These are phyloP conservation scores for Cheilosia vulpina DNA, from an alignment of 2,888 invertebrate genomes.

Conservation along the genomic window DNA sequence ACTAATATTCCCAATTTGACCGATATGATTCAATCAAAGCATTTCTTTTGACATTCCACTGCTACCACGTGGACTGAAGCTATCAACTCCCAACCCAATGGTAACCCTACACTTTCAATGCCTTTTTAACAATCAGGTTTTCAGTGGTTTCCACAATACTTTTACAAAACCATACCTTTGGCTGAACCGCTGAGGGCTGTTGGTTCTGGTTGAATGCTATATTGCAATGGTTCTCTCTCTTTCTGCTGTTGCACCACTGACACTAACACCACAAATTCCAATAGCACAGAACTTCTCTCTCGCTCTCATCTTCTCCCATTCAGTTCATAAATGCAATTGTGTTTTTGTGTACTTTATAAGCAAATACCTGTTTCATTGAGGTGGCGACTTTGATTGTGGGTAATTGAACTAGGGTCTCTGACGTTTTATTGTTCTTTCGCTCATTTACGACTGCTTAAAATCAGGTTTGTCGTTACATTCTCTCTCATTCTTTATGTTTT, in stretches of 20 bases:
- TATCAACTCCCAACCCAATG: neutral
- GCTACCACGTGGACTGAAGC: neutral
- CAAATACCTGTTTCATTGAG: conserved; percentile 74
- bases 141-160: conserved; percentile 34
- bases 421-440: conserved; percentile 73
- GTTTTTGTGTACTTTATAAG: conserved; percentile 57
- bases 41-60: no score
- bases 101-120: conserved; percentile 42
- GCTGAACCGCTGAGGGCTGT: neutral
- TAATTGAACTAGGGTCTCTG: conserved; percentile 74
- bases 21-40: no score
- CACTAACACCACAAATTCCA: neutral
- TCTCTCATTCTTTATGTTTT: conserved; percentile 43
- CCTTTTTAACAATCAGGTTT: conserved; percentile 60
- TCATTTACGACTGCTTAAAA: conserved; percentile 73
- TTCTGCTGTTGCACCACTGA: neutral
- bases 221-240: conserved; percentile 39
- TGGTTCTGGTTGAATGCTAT: neutral
- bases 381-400: conserved; percentile 75
- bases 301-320: conserved; percentile 63
- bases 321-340: conserved; percentile 57
- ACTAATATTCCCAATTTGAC: no score
- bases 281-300: conserved; percentile 7
- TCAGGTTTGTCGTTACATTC: conserved; percentile 64
- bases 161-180: conserved; percentile 13